These are phyloP conservation scores for Cephus spinipes DNA, from an alignment of 2,888 invertebrate species.

Conservation along the genomic window DNA sequence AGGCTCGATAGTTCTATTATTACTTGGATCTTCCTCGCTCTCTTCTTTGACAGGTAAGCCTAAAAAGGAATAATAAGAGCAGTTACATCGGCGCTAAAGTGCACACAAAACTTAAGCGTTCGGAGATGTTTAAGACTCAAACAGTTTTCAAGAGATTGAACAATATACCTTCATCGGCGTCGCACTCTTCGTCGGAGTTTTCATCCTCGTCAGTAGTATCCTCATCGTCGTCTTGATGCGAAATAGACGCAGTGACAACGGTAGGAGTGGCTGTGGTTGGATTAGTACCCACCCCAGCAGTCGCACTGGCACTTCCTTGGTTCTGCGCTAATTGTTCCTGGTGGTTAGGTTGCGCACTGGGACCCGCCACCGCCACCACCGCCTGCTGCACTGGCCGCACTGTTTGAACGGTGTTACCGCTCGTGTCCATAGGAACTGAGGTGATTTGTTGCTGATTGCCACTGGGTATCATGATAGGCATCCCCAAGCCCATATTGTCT, in stretches of 20 bases:
- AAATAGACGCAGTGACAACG: constrained; percentile 28
- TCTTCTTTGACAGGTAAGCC: constrained; percentile 64
- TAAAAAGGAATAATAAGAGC: constrained; percentile 26
- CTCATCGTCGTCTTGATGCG: constrained; percentile 54
- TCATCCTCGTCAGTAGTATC: constrained; percentile 61
- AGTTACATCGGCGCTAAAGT: not conserved
- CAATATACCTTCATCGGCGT: constrained; percentile 56
- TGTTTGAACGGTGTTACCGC: constrained; percentile 52
- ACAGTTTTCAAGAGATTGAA: not conserved
- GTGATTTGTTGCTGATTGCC: constrained; percentile 57
- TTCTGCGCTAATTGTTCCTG: constrained; percentile 51
- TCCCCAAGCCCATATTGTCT: constrained; percentile 58
- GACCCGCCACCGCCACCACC: constrained; percentile 57
- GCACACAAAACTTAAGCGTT: not conserved
- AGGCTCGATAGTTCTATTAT: constrained; percentile 56
- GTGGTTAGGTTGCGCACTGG: constrained; percentile 54
- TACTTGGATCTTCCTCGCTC: constrained; percentile 57
- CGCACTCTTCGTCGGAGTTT: constrained; percentile 62
- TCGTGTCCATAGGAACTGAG: constrained; percentile 63
- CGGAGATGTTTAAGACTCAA: not conserved
- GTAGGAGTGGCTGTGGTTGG: not conserved
- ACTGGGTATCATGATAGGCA: constrained; percentile 57
- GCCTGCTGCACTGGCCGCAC: constrained; percentile 56
- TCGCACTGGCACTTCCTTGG: constrained; percentile 28
- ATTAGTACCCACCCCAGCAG: not conserved